Evolutionary conservation across 2,888 invertebrate genomes (phyloP).

Genomic region (Eristalis arbustorum): DNA sequence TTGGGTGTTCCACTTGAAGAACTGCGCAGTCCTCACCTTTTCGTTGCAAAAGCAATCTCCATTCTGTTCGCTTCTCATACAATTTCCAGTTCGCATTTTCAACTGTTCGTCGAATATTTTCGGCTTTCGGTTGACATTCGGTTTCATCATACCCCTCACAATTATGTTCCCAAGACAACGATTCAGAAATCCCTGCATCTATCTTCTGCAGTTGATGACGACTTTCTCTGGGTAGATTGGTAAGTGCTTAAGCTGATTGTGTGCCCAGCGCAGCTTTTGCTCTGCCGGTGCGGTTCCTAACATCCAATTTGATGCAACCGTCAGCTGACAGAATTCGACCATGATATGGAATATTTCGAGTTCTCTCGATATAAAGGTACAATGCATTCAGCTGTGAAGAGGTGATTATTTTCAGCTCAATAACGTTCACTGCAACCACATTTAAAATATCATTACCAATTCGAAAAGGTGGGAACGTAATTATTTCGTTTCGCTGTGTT

Average conservation of each 20-base stretch:
- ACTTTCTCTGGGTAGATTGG: not conserved
- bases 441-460: not conserved
- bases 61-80: not conserved
- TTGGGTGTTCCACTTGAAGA: not conserved
- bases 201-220: not conserved
- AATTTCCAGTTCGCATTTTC: not conserved
- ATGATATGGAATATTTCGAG: not conserved
- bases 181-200: not conserved
- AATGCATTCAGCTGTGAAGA: not conserved
- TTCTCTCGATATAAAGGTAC: not conserved
- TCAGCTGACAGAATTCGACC: not conserved
- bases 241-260: not conserved
- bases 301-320: not conserved
- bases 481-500: not conserved
- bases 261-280: not conserved
- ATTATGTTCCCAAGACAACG: not conserved
- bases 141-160: not conserved
- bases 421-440: not conserved
- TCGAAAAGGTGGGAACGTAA: not conserved
- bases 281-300: not conserved
- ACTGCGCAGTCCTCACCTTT: not conserved
- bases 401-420: not conserved
- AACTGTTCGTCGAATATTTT: not conserved
- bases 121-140: not conserved
- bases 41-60: not conserved